phyloP scores from a whole-genome alignment of 2,113 vertebrate genomes.

The Vidua macroura region DNA sequence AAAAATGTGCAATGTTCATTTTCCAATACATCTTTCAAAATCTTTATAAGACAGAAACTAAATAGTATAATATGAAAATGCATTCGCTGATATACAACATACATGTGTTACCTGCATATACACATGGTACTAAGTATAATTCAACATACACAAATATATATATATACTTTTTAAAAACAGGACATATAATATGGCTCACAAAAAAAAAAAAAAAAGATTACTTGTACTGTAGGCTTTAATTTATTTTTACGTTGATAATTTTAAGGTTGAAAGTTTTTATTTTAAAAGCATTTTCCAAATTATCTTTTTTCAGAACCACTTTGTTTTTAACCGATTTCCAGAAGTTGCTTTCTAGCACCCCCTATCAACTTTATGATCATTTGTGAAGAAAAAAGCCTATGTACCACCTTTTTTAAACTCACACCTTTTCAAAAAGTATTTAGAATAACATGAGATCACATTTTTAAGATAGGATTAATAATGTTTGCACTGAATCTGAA shows the following conservation, averaged over 20 bases:
- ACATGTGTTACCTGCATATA: background rate
- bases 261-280: background rate
- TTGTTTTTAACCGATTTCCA: background rate
- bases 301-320: background rate
- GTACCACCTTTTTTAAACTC: background rate
- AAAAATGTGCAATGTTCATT: background rate
- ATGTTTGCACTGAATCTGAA: background rate
- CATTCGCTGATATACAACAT: background rate
- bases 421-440: background rate
- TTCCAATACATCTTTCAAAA: background rate
- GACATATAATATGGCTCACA: background rate
- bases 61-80: background rate
- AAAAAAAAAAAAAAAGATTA: background rate
- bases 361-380: background rate
- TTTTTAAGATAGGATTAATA: background rate
- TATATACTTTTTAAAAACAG: background rate
- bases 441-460: background rate
- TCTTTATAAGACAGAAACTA: background rate
- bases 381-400: background rate
- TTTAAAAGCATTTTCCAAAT: constrained; percentile 27
- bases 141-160: background rate
- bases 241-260: constrained; percentile 12
- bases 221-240: background rate
- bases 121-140: background rate
- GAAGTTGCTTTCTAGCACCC: background rate